phyloP scores from a whole-genome alignment of 2,888 invertebrate genomes.

The Mycalesis mineus region DNA sequence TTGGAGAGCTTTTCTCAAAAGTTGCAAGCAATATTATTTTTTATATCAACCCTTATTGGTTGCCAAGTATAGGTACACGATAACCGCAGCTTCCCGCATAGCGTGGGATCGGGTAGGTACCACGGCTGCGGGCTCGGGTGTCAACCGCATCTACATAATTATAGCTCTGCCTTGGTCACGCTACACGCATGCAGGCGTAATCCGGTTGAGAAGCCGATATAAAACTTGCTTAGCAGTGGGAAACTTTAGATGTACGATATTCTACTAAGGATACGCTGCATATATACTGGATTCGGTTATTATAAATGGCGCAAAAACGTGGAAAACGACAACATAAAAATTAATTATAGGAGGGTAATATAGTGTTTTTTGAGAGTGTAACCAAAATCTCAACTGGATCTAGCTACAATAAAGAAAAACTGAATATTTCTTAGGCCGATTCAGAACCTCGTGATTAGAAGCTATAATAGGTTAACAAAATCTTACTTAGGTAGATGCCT shows the following conservation, averaged over 20 bases:
- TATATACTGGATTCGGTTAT: background rate
- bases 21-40: too few relatives aligned
- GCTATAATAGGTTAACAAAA: too few relatives aligned
- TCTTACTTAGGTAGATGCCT: too few relatives aligned
- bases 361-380: too few relatives aligned
- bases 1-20: too few relatives aligned
- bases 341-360: too few relatives aligned
- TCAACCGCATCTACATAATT: constrained; percentile 63
- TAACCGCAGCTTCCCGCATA: constrained; percentile 60
- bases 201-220: constrained; percentile 37
- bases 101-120: constrained; percentile 54
- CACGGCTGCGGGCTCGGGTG: constrained; percentile 54
- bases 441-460: too few relatives aligned
- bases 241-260: constrained; percentile 10
- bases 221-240: constrained; percentile 20
- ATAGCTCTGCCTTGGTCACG: constrained; percentile 49
- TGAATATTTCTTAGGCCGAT: too few relatives aligned
- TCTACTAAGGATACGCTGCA: too few relatives aligned
- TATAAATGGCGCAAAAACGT: background rate
- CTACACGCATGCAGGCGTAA: constrained; percentile 40
- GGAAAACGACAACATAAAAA: too few relatives aligned
- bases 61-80: constrained; percentile 2
- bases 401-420: too few relatives aligned
- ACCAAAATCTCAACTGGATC: too few relatives aligned
- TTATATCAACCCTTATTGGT: constrained; percentile 23